These are phyloP conservation scores for Rhyacophila brunnea DNA, from an alignment of 1,140 invertebrate genomes.

Conservation along the genomic window DNA sequence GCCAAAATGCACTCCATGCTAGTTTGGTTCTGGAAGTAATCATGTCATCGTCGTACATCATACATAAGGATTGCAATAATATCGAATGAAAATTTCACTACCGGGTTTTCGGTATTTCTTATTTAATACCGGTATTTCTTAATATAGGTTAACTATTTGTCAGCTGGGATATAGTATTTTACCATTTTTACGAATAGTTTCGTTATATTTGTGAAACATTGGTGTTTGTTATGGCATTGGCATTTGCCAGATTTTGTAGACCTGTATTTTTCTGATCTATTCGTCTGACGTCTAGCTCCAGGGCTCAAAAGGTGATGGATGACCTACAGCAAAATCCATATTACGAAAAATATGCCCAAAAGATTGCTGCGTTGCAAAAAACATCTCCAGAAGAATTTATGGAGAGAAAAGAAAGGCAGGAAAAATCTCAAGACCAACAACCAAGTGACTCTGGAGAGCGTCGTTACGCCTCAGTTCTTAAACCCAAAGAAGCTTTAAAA, in stretches of 20 bases:
- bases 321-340: constrained; percentile 75
- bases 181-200: no score
- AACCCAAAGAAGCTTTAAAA: constrained; percentile 51
- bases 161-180: no score
- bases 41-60: no score
- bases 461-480: constrained; percentile 55
- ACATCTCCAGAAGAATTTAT: constrained; percentile 74
- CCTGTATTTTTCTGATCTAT: constrained; percentile 37
- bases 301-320: constrained; percentile 60
- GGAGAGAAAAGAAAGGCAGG: constrained; percentile 61
- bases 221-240: constrained; percentile 23
- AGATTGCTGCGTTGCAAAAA: constrained; percentile 73
- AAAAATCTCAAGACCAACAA: constrained; percentile 44
- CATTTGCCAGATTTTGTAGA: constrained; percentile 9
- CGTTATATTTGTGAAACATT: not conserved
- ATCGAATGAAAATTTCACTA: no score
- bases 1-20: no score
- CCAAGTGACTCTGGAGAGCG: constrained; percentile 1
- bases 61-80: no score
- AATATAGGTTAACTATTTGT: no score
- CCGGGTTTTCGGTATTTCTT: no score
- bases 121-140: no score
- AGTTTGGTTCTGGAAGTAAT: no score
- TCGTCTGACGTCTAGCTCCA: constrained; percentile 53
- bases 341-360: constrained; percentile 77